Percentiles rank a stretch among this genome's conserved stretches.
phyloP scores from a whole-genome alignment of 2,888 invertebrate genomes.

The Neelides folsomi region DNA sequence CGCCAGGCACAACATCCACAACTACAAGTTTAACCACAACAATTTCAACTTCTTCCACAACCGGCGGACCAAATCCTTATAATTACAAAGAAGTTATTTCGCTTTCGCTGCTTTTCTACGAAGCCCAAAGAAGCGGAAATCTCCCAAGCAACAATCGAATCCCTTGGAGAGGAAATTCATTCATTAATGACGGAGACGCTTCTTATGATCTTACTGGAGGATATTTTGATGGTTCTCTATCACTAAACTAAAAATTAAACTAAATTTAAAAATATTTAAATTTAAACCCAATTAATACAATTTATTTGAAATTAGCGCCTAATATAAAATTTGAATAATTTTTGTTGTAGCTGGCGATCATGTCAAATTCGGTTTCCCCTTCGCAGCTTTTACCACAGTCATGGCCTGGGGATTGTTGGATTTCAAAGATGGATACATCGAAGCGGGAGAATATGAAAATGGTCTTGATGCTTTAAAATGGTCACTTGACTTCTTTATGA shows the following conservation, averaged over 20 bases:
- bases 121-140: conserved; percentile 45
- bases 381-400: conserved; percentile 45
- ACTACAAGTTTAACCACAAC: conserved; percentile 8
- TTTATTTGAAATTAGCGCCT: neutral
- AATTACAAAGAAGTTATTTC: conserved; percentile 42
- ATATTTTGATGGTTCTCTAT: conserved; percentile 44
- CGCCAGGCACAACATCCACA: conserved; percentile 2
- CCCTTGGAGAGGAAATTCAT: conserved; percentile 45
- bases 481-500: conserved; percentile 49
- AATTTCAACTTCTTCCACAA: conserved; percentile 5
- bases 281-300: neutral
- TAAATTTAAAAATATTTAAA: neutral
- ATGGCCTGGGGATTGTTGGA: conserved; percentile 45
- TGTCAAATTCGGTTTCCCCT: conserved; percentile 47
- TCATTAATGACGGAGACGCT: conserved; percentile 40
- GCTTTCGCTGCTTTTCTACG: conserved; percentile 45
- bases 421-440: conserved; percentile 42
- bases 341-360: conserved; percentile 42
- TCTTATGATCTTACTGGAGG: conserved; percentile 43
- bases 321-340: neutral
- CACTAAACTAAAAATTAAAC: neutral
- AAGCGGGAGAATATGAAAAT: conserved; percentile 41
- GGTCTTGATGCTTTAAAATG: conserved; percentile 43
- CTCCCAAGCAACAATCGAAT: conserved; percentile 43
- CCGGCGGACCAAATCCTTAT: conserved; percentile 20